These are phyloP conservation scores for Euura saliciscinereae DNA, from an alignment of 1,140 invertebrate species.

Conservation along the genomic window DNA sequence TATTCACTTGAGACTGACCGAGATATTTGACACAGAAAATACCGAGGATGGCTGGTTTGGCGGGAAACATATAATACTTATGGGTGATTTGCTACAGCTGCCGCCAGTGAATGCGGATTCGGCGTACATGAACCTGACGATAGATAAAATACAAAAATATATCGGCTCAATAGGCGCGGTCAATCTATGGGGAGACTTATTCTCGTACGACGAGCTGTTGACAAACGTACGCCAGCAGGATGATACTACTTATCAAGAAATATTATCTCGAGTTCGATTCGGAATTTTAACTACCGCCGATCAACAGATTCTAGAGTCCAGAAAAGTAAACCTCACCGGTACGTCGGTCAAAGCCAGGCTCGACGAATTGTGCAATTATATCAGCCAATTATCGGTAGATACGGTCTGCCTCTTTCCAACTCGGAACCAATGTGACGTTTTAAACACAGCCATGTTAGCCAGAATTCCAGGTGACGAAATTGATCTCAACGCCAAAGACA, in stretches of 20 bases:
- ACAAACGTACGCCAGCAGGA: background rate
- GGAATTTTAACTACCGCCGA: conserved; percentile 1
- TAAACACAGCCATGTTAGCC: conserved; percentile 33
- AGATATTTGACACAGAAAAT: conserved; percentile 38
- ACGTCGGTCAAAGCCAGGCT: too few relatives aligned
- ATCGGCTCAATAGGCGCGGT: conserved; percentile 17
- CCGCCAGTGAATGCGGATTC: conserved; percentile 38
- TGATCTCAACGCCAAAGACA: background rate
- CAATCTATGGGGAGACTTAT: conserved; percentile 14
- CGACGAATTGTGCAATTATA: too few relatives aligned
- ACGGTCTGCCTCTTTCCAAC: conserved; percentile 32
- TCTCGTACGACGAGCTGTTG: background rate
- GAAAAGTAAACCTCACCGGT: too few relatives aligned
- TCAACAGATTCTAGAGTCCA: background rate
- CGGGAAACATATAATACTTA: conserved; percentile 31
- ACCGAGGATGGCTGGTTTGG: conserved; percentile 36
- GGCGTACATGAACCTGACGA: conserved; percentile 27
- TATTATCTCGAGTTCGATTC: background rate
- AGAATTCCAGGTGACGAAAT: background rate
- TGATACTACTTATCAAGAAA: background rate
- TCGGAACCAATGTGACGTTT: conserved; percentile 28
- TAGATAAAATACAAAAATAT: conserved; percentile 19
- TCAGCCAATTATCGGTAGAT: conserved; percentile 7
- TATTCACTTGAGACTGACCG: conserved; percentile 35
- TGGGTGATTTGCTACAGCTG: conserved; percentile 45